phyloP scores from a whole-genome alignment of 2,797 vertebrate species.

The Ctenochaetus hawaiiensis region DNA sequence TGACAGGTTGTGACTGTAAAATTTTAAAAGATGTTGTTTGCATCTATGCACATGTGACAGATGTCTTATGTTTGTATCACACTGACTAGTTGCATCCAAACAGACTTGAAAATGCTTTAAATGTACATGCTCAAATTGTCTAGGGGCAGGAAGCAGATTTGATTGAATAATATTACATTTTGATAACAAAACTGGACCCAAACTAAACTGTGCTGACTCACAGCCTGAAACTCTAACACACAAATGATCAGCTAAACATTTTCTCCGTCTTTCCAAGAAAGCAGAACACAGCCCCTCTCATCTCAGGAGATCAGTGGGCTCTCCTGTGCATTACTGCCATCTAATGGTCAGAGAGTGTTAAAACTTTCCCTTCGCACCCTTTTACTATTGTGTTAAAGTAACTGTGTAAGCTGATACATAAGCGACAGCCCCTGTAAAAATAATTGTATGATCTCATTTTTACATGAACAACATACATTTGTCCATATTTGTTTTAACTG shows the following conservation, averaged over 20 bases:
- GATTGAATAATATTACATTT: slow-evolving; percentile 8
- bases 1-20: background rate
- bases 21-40: slow-evolving; percentile 14
- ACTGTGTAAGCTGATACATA: slow-evolving; percentile 18
- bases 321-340: slow-evolving; percentile 86
- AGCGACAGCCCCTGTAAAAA: background rate
- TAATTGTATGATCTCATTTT: background rate
- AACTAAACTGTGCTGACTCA: slow-evolving; percentile 63
- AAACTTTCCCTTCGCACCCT: slow-evolving; percentile 26
- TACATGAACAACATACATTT: background rate
- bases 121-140: background rate
- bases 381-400: background rate
- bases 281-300: slow-evolving; percentile 20
- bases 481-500: background rate
- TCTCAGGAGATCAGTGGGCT: slow-evolving; percentile 27
- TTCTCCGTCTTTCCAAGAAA: slow-evolving; percentile 44
- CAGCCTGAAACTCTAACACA: slow-evolving; percentile 38
- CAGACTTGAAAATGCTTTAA: background rate
- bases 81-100: slow-evolving; percentile 7
- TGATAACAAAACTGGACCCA: slow-evolving; percentile 4
- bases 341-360: slow-evolving; percentile 78
- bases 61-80: slow-evolving; percentile 21
- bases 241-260: slow-evolving; percentile 38
- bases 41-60: background rate
- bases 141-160: background rate